Evolutionary conservation across 2,888 invertebrate genomes (phyloP), one percentile per base, ranked within the genome.

Genomic region (Thymelicus sylvestris): DNA sequence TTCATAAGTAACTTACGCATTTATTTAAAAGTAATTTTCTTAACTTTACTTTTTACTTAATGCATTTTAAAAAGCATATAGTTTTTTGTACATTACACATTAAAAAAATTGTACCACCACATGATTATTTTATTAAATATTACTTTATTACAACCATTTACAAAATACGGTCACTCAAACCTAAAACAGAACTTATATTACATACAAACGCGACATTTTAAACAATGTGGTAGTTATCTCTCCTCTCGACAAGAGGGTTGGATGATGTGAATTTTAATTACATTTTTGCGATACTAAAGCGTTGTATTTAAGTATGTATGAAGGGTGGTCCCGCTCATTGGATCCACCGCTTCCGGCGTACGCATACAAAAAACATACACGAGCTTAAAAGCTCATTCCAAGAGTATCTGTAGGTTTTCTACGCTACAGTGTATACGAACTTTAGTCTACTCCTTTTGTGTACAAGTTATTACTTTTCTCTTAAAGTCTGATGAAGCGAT

Each of bases 221-320:
- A 85, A 89, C 89, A 89, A 88, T 85, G 79, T 82, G 83, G 86
- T 88, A 88, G 88, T 89, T 87, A 86, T 85, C 83, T 77, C 77
- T 75, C 78, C 83, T 81, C 83, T 82, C 74, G 78, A 81, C 76
- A 80, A 80, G 82, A 73, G 80, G 76, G 76, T 75, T 74, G 86
- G 87, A 87, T 85, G 87, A 88, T 85, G 86, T 88, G 88, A 89
- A 89, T 91, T 92, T 92, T 92, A 91, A 92, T 91, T 91, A 90
- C 88, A 90, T 91, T 91, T 91, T 91, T 91, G 90, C 87, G 88
- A 89, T 89, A 89, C 86, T 85, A 86, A 86, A 90, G 86, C 87
- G 83, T 77, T 83, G 78, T 81, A 82, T 83, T 89, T 83, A 83
- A 90, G 89, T 89, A 89, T 87, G 87, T 90, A 90, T 85, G 88